Percentiles rank a stretch among this genome's conserved stretches.
phyloP scores from a whole-genome alignment of 2,888 invertebrate species.

The Leptopterna dolabrata region DNA sequence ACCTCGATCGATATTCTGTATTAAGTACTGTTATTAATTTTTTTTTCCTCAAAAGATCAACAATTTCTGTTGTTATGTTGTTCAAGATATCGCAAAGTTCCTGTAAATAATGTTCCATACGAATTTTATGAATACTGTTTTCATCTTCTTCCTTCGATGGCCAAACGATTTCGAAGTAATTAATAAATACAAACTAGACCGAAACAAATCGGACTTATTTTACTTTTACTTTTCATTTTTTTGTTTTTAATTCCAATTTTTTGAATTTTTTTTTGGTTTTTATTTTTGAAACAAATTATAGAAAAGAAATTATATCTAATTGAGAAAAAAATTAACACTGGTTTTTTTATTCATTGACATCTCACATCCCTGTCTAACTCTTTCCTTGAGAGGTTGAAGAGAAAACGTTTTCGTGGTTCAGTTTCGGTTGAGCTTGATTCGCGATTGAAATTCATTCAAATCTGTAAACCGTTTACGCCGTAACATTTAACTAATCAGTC shows the following conservation, averaged over 20 bases:
- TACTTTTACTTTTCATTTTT: background rate
- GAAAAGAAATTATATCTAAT: conserved; percentile 39
- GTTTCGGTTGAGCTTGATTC: no score
- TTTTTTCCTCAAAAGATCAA: background rate
- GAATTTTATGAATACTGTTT: background rate
- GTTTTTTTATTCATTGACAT: conserved; percentile 49
- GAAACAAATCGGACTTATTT: background rate
- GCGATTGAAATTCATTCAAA: no score
- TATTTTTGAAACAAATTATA: background rate
- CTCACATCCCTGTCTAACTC: conserved; percentile 28
- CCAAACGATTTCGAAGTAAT: background rate
- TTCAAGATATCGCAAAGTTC: conserved; percentile 12
- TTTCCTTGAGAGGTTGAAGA: conserved; percentile 8
- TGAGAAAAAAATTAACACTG: conserved; percentile 38
- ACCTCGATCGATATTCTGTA: background rate
- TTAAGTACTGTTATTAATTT: background rate
- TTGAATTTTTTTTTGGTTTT: no score
- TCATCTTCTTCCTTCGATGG: background rate
- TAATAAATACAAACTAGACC: background rate
- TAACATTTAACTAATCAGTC: no score
- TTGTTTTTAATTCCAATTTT: background rate
- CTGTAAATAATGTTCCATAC: conserved; percentile 42
- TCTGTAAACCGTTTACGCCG: no score
- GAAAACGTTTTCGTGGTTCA: background rate
- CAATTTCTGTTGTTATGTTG: background rate